Conservation (phyloP, 2,888 invertebrate species). For the Hyppa rectilinea region DNA sequence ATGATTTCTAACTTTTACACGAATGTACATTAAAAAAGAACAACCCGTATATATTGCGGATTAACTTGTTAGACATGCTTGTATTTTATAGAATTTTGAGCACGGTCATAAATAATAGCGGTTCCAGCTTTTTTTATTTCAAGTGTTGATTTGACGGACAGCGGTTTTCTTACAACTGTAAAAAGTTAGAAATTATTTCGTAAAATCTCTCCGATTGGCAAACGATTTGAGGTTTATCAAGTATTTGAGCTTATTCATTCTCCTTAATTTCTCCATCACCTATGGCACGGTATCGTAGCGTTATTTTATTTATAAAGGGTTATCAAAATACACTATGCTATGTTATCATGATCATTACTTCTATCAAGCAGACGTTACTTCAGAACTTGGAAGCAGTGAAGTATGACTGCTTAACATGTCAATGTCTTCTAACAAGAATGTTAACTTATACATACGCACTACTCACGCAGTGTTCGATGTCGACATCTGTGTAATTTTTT, state of each 20-base stretch:
- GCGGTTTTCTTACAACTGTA: conserved; percentile 6
- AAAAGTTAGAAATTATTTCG: neutral
- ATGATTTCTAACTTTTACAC: conserved; percentile 49
- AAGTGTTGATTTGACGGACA: conserved; percentile 5
- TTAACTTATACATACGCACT: conserved; percentile 2
- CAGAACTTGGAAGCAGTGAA: conserved; percentile 3
- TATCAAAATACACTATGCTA: neutral
- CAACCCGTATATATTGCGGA: conserved; percentile 23
- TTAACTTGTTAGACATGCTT: conserved; percentile 43
- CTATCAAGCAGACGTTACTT: conserved; percentile 8
- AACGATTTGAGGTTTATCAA: neutral
- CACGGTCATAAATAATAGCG: conserved; percentile 17
- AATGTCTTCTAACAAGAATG: conserved; percentile 32
- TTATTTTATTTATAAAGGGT: too few species aligned
- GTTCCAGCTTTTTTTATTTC: conserved; percentile 6
- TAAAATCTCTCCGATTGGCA: neutral
- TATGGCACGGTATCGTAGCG: too few species aligned
- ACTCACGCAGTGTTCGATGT: conserved; percentile 22
- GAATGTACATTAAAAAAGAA: conserved; percentile 38
- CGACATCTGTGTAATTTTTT: conserved; percentile 28
- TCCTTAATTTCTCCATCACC: neutral
- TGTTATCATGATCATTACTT: neutral
- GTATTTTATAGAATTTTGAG: conserved; percentile 30
- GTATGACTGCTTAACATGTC: conserved; percentile 10
- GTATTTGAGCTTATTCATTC: neutral